Evolutionary conservation across 2,888 invertebrate genomes (phyloP).

Genomic region (Ormyrus nitidulus): DNA sequence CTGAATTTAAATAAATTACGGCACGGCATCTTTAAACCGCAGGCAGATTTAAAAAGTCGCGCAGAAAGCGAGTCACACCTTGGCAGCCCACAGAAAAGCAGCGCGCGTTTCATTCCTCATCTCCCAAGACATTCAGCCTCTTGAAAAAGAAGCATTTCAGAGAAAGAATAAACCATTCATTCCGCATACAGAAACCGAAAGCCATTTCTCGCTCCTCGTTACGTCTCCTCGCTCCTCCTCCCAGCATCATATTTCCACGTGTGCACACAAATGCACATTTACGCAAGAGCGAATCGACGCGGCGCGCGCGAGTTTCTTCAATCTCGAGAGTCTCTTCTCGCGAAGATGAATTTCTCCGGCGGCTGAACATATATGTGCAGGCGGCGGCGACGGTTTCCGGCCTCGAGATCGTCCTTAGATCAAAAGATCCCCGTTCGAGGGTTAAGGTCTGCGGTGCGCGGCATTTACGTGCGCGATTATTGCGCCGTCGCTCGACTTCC

Average conservation of each 20-base stretch:
- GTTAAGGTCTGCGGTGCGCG: conserved; percentile 15
- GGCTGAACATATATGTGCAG: neutral
- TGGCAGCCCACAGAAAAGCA: no score
- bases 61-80: no score
- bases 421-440: conserved; percentile 24
- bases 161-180: conserved; percentile 9
- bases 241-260: no score
- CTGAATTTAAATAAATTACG: no score
- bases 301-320: conserved; percentile 9
- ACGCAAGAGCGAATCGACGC: neutral
- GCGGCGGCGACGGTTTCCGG: neutral
- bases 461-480: conserved; percentile 34
- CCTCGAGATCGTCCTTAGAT: conserved; percentile 26
- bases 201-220: conserved; percentile 11
- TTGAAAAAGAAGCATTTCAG: neutral
- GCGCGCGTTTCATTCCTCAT: no score
- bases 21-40: no score
- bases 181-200: neutral
- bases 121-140: no score
- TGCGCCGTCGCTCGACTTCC: conserved; percentile 8
- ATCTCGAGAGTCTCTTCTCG: conserved; percentile 9
- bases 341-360: conserved; percentile 15
- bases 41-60: no score
- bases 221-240: neutral
- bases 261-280: neutral